Conservation (phyloP, 2,888 invertebrate species). For the Zootermopsis nevadensis region DNA sequence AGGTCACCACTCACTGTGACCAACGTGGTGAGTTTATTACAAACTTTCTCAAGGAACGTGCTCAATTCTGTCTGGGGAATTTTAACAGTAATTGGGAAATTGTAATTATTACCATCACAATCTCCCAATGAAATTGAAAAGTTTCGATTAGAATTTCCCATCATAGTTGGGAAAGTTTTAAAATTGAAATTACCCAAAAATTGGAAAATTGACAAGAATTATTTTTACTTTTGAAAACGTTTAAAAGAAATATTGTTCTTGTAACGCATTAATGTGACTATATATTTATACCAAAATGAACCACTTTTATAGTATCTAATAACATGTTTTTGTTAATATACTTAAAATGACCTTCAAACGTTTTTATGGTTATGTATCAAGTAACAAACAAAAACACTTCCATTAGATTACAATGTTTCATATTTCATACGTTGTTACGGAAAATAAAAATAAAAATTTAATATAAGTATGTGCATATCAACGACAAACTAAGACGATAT, state of each 20-base stretch:
- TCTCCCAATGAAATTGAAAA: no score
- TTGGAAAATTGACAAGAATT: no score
- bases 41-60: background rate
- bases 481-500: background rate
- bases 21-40: background rate
- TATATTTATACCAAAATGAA: background rate
- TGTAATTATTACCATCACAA: no score
- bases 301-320: background rate
- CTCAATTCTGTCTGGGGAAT: no score
- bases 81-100: no score
- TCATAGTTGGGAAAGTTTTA: no score
- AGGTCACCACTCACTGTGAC: slow-evolving; percentile 17
- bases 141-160: no score
- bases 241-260: background rate
- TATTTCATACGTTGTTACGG: background rate
- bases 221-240: no score
- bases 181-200: no score
- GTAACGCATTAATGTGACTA: background rate
- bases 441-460: background rate
- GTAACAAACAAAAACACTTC: background rate
- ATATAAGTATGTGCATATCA: background rate
- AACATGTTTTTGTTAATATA: background rate
- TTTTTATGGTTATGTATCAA: background rate
- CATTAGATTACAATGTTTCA: background rate
- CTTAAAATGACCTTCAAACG: background rate